Conservation (phyloP, 2,797 vertebrate genomes). For the Cheirogaleus major region DNA sequence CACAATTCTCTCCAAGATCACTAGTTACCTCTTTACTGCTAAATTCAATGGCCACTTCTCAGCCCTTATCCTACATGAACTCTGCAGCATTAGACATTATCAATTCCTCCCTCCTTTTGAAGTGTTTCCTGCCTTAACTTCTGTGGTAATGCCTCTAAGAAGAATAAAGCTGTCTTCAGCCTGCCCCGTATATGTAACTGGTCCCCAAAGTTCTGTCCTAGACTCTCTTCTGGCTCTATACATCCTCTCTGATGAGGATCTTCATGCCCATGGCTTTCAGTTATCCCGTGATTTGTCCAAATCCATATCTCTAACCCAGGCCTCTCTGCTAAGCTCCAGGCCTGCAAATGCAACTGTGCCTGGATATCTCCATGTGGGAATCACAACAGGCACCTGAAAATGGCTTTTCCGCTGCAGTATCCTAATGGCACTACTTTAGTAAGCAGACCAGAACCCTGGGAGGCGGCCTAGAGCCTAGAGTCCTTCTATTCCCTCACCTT, state of each 20-base stretch:
- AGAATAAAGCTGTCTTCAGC: not conserved
- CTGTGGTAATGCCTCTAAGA: not conserved
- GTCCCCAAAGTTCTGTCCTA: not conserved
- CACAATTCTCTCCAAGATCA: not conserved
- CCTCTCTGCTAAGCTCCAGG: not conserved
- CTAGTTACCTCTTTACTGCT: not conserved
- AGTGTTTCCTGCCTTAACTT: conserved; percentile 9
- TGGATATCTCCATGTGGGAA: not conserved
- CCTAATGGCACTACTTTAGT: not conserved
- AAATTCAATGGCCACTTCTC: not conserved
- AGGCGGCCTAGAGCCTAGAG: not conserved
- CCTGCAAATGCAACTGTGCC: not conserved
- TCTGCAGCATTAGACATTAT: not conserved
- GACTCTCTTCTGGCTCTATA: not conserved
- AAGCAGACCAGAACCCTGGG: not conserved
- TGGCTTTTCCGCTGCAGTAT: not conserved
- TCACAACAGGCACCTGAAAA: not conserved
- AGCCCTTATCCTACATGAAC: not conserved
- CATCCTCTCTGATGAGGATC: not conserved
- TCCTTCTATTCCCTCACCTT: not conserved
- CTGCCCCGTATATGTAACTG: not conserved
- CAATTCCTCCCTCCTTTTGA: not conserved
- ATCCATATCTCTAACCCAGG: not conserved
- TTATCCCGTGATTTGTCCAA: not conserved
- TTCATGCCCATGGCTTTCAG: not conserved